Percentiles rank a stretch among this genome's conserved stretches.
phyloP scores from a whole-genome alignment of 2,888 invertebrate species.

The Lucinisca nassula region DNA sequence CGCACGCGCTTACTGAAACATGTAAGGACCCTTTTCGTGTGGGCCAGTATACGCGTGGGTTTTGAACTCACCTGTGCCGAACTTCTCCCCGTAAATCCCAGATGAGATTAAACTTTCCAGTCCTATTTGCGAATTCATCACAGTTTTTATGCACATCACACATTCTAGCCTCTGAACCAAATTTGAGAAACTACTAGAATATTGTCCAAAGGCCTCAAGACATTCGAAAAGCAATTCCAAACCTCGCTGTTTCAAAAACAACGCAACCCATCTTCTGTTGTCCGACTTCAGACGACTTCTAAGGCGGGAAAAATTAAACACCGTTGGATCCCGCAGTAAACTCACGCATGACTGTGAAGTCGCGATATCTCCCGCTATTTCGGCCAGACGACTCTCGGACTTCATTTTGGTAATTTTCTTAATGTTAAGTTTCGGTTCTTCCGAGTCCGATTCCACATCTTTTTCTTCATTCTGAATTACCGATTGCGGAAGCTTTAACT shows the following conservation, averaged over 20 bases:
- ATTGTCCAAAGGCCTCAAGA: conserved; percentile 72
- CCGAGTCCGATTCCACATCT: not conserved
- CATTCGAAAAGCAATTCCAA: conserved; percentile 83
- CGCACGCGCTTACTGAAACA: too few species aligned
- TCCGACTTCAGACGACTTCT: conserved; percentile 79
- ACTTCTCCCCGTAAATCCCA: conserved; percentile 96
- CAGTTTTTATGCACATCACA: conserved; percentile 84
- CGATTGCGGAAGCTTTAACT: not conserved
- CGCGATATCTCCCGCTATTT: conserved; percentile 74
- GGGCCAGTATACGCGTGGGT: too few species aligned
- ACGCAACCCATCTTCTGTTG: conserved; percentile 81
- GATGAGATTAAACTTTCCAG: conserved; percentile 98
- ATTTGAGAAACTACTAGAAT: conserved; percentile 74
- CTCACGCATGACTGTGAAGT: conserved; percentile 77
- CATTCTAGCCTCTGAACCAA: conserved; percentile 83
- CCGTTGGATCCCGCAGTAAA: conserved; percentile 77
- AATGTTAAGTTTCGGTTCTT: not conserved
- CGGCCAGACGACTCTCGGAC: conserved; percentile 76
- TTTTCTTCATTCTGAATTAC: not conserved
- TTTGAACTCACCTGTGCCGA: conserved; percentile 95
- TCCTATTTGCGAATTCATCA: conserved; percentile 97
- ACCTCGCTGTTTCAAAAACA: conserved; percentile 83
- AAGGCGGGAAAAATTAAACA: conserved; percentile 82
- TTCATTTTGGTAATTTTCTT: conserved; percentile 24
- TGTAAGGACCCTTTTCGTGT: too few species aligned